phyloP scores from a whole-genome alignment of 2,888 invertebrate genomes.

The Malthinus seriepunctatus region DNA sequence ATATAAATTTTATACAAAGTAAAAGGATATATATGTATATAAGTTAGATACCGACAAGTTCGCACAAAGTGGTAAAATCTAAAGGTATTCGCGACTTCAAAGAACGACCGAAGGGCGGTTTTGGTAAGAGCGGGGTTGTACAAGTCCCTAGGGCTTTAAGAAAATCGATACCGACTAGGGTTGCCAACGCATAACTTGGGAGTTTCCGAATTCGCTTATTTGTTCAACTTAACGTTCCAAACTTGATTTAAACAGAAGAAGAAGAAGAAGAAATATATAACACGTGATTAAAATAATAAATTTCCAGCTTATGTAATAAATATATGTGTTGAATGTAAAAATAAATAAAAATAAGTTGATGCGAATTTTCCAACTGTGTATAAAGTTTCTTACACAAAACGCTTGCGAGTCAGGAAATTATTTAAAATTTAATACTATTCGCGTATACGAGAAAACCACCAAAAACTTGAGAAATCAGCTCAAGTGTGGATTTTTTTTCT shows the following conservation, averaged over 20 bases:
- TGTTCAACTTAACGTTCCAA: constrained; percentile 22
- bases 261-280: not conserved
- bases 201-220: constrained; percentile 30
- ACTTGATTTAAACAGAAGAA: constrained; percentile 21
- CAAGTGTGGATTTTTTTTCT: constrained; percentile 16
- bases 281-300: no score
- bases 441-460: constrained; percentile 12
- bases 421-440: constrained; percentile 18
- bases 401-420: constrained; percentile 11
- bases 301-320: no score
- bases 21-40: not conserved
- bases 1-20: no score
- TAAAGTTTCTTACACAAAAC: constrained; percentile 1
- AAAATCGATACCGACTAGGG: constrained; percentile 37
- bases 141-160: constrained; percentile 39
- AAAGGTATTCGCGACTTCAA: constrained; percentile 42
- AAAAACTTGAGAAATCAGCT: constrained; percentile 10
- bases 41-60: constrained; percentile 27
- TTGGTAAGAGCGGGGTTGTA: constrained; percentile 32
- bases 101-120: constrained; percentile 36
- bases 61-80: constrained; percentile 37
- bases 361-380: no score
- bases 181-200: constrained; percentile 30
- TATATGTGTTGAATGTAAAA: no score
- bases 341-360: no score